phyloP scores from a whole-genome alignment of 2,797 vertebrate genomes.

The Carapus acus region DNA sequence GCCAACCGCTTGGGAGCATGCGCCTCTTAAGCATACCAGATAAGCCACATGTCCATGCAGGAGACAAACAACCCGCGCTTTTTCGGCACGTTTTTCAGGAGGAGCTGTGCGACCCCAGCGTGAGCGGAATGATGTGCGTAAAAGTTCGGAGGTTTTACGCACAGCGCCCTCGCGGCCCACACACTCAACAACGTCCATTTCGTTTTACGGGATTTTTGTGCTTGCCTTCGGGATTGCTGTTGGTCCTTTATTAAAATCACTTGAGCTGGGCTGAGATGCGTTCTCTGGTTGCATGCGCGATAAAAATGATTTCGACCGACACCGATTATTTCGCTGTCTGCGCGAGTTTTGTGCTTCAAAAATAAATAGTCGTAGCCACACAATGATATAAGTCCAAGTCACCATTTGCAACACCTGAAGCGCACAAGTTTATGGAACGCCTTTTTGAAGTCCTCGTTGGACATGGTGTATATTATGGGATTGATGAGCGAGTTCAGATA shows the following conservation, averaged over 20 bases:
- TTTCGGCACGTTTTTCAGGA: background rate
- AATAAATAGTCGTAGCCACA: no score
- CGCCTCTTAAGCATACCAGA: background rate
- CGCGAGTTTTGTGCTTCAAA: background rate
- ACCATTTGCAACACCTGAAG: slow-evolving; percentile 77
- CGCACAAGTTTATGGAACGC: slow-evolving; percentile 95
- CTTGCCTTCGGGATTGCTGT: no score
- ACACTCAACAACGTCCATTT: no score
- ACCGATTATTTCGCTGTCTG: no score
- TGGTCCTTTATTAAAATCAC: no score
- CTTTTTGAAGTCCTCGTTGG: slow-evolving; percentile 97
- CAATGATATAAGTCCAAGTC: no score
- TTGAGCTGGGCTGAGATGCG: no score
- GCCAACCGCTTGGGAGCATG: slow-evolving; percentile 6
- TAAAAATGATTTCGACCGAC: background rate
- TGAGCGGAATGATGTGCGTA: slow-evolving; percentile 4
- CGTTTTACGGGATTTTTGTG: no score
- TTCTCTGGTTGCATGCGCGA: slow-evolving; percentile 4
- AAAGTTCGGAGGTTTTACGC: background rate
- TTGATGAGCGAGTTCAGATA: slow-evolving; percentile 98
- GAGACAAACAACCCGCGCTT: slow-evolving; percentile 4
- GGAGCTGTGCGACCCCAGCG: background rate
- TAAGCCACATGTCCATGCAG: slow-evolving; percentile 10
- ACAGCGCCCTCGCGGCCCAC: no score
- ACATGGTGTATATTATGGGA: slow-evolving; percentile 98